A percentile compares a stretch with the other conserved stretches of the same genome.
Conservation (phyloP, 35 echinoderm and acorn worm species). For the Stichopus chloronotus region DNA sequence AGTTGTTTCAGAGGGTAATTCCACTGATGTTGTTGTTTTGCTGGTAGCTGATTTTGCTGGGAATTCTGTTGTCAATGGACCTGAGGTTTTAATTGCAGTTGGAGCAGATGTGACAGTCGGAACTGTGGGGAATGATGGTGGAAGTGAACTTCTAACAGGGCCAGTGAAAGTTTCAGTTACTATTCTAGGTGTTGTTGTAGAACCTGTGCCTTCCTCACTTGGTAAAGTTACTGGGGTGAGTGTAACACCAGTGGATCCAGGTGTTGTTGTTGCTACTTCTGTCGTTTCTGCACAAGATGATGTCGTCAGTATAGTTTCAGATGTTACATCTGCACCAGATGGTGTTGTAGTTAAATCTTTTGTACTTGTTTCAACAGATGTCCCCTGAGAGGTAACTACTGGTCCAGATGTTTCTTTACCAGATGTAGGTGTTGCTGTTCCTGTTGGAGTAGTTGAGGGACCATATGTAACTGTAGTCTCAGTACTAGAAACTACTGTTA, state of each 20-base stretch:
- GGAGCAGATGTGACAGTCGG: background rate
- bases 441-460: no score
- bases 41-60: background rate
- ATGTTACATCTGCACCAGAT: background rate
- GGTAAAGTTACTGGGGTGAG: background rate
- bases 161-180: background rate
- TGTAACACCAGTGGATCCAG: background rate
- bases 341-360: background rate
- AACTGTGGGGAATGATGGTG: background rate
- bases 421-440: no score
- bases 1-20: background rate
- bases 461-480: no score
- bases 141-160: background rate
- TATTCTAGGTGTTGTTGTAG: background rate
- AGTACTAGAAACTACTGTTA: no score
- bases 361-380: background rate
- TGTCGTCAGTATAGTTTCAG: no score
- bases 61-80: background rate
- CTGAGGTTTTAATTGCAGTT: background rate
- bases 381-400: no score
- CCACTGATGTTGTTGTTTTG: background rate
- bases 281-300: no score
- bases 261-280: background rate
- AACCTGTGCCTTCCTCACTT: background rate
- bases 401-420: no score